These are phyloP conservation scores for Ypsolopha scabrella DNA, from an alignment of 2,888 invertebrate genomes.

Conservation along the genomic window DNA sequence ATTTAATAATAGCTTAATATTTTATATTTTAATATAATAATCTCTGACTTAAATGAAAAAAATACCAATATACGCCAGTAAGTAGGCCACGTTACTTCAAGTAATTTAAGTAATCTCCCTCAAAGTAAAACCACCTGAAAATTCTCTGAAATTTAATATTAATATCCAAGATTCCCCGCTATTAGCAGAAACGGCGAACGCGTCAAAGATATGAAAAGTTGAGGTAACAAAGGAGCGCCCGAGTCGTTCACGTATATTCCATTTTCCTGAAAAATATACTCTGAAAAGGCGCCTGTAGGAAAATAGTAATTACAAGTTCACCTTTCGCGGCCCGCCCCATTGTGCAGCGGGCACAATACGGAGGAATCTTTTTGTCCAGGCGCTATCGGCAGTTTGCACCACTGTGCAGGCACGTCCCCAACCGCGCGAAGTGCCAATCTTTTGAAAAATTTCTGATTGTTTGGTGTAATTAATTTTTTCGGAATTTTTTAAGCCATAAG, in stretches of 20 bases:
- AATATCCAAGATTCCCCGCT: not conserved
- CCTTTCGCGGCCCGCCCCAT: slow-evolving; percentile 42
- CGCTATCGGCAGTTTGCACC: slow-evolving; percentile 62
- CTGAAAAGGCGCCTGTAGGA: slow-evolving; percentile 36
- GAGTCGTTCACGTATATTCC: slow-evolving; percentile 34
- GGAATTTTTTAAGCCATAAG: no score
- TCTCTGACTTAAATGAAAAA: no score
- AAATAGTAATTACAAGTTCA: slow-evolving; percentile 69
- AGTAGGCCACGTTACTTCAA: no score
- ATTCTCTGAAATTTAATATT: not conserved
- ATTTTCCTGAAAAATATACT: slow-evolving; percentile 26
- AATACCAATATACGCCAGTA: no score
- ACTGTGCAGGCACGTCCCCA: slow-evolving; percentile 26
- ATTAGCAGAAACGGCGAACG: not conserved
- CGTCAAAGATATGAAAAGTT: slow-evolving; percentile 6
- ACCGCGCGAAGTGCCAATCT: no score
- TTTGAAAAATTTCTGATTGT: no score
- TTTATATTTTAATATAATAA: no score
- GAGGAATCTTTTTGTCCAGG: slow-evolving; percentile 64
- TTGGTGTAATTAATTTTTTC: no score
- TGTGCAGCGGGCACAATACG: slow-evolving; percentile 55
- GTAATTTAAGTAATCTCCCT: no score
- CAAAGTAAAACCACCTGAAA: no score
- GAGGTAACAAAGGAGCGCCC: slow-evolving; percentile 4
- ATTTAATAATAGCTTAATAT: no score